phyloP scores from a whole-genome alignment of 2,797 vertebrate genomes.

The Phyllotis vaccarum region DNA sequence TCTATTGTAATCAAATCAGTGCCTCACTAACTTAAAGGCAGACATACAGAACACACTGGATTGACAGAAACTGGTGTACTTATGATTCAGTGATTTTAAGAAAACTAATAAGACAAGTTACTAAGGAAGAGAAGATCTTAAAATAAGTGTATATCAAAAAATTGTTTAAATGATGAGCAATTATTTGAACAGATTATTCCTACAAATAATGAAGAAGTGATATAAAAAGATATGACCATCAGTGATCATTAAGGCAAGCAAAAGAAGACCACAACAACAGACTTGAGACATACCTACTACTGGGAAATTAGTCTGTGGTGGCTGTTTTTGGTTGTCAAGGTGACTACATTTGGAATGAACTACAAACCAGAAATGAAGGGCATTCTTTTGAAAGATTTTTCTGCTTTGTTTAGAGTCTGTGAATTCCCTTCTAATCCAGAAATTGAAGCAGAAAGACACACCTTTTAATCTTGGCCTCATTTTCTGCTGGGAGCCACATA shows the following conservation, averaged over 20 bases:
- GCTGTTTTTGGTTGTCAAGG: too few species aligned
- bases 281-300: neutral
- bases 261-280: neutral
- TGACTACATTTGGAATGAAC: too few species aligned
- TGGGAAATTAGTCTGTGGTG: too few species aligned
- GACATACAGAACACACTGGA: neutral
- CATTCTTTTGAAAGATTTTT: too few species aligned
- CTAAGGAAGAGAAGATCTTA: neutral
- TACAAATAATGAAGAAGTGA: slow-evolving; percentile 10
- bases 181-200: neutral
- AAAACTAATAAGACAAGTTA: neutral
- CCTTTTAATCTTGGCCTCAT: too few species aligned
- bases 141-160: neutral
- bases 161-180: neutral
- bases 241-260: neutral
- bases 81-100: neutral
- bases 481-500: too few species aligned
- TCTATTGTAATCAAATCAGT: neutral
- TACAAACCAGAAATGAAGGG: too few species aligned
- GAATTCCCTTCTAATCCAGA: too few species aligned
- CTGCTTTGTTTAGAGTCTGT: too few species aligned
- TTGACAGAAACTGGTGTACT: neutral
- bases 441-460: neutral
- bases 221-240: neutral
- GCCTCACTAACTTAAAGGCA: neutral